Percentiles rank a stretch among this genome's conserved stretches.
These are phyloP conservation scores for Petroica traversi DNA, from an alignment of 2,113 vertebrate species.

Conservation along the genomic window DNA sequence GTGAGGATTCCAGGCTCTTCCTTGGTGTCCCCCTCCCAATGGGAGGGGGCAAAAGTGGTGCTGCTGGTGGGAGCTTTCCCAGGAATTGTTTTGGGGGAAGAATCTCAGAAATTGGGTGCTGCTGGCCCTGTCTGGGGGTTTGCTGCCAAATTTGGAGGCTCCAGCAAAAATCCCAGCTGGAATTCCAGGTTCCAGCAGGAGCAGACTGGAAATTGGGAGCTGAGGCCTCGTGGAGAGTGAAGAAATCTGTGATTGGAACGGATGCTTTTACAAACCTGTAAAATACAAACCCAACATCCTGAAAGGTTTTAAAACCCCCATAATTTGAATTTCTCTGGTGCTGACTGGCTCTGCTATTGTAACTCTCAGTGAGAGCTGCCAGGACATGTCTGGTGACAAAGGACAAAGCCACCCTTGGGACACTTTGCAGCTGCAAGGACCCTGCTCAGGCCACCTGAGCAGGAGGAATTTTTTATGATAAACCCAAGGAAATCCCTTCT, in stretches of 20 bases:
- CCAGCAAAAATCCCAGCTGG: fast-evolving
- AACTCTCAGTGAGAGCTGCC: constrained; percentile 61
- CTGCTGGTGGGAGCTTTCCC: not conserved
- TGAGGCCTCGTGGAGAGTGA: not conserved
- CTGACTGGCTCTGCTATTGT: not conserved
- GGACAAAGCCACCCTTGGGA: not conserved
- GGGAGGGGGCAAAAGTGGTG: not conserved
- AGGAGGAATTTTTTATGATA: not conserved
- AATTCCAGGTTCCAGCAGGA: not conserved
- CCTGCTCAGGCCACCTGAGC: not conserved
- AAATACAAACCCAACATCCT: fast-evolving
- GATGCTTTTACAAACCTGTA: not conserved
- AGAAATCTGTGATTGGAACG: not conserved
- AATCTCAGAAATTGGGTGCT: not conserved
- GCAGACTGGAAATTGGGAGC: fast-evolving
- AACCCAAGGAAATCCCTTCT: not conserved
- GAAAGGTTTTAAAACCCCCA: not conserved
- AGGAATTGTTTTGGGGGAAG: not conserved
- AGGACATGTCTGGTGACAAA: not conserved
- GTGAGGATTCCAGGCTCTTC: not conserved
- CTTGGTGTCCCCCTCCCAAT: not conserved
- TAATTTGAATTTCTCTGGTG: not conserved
- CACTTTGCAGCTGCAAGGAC: not conserved
- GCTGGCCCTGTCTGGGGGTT: fast-evolving
- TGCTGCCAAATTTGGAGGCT: not conserved